Base-by-base conservation (phyloP, 1,140 invertebrate species). In the Halesus radiatus region DNA sequence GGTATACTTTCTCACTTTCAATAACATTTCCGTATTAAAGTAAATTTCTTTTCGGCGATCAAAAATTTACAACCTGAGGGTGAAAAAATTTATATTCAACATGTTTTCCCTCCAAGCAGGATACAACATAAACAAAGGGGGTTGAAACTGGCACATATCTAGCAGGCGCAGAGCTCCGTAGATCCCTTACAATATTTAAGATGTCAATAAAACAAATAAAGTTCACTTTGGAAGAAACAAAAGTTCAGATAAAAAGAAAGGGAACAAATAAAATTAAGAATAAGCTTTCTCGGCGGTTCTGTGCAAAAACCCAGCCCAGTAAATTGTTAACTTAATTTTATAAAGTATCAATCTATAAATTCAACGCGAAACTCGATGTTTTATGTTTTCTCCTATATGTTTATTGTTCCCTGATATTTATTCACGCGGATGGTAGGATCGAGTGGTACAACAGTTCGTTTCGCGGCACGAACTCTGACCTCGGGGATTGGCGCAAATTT, bases 201-300 rank as follows among this genome's bases (percentile, higher is more conserved):
- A 58, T 80, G 62, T 80, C 79, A 80, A 76, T 76, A 76, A 76
- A 80, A 72, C 45, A 26, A 80, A 80, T 80, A 80, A 80, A 80
- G 72, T 80, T 80, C 53, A 54, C 58, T 62, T 60, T 22, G 60
- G 56, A 75, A 50, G 66, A 64, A 75, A 76, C 56, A 76, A 76
- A 80, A 66, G 32, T 66, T 80, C n/a, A 23, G 45, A 62, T 26
- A 75, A 53, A n/a, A 80, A 76, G 58, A 70, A 80, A 53, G 20
- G 32, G 56, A 73, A 76, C 72, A 80, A 80, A 68, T 76, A 52
- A 80, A 68, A 58, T 13, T 22, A 73, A 66, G 52, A 72, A 53
- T 3, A 60, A 15, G 26, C 64, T 45, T 37, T 50, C 32, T 26
- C 52, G 20, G 29, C 72, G 22, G n/a, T 58, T 60, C 29, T 32